Conservation (phyloP, 1,140 invertebrate genomes). For the Trichonephila clavata region DNA sequence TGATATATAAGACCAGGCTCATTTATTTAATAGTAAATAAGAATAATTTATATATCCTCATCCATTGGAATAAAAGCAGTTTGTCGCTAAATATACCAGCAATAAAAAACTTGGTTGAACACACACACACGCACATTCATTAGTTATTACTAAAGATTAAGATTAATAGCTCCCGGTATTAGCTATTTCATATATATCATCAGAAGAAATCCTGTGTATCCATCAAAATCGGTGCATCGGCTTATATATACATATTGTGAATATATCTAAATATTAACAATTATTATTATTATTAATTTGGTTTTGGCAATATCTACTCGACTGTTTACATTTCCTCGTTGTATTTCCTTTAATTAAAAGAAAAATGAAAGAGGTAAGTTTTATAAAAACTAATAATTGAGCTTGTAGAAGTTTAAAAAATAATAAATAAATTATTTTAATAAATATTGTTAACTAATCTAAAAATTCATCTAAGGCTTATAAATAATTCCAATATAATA, state of each 20-base stretch:
- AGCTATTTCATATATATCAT: background rate
- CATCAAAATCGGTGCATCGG: background rate
- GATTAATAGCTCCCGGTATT: background rate
- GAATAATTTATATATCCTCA: background rate
- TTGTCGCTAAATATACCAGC: background rate
- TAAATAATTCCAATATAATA: no score
- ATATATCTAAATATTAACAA: no score
- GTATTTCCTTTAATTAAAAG: no score
- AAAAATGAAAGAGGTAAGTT: no score
- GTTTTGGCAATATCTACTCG: no score
- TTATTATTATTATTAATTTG: no score
- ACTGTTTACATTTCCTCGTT: no score
- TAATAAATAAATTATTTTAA: no score
- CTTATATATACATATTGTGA: background rate
- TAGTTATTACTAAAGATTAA: background rate
- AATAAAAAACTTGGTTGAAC: background rate
- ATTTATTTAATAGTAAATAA: background rate
- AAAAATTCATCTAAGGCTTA: no score
- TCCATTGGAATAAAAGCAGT: background rate
- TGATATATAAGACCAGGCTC: background rate
- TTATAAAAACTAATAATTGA: no score
- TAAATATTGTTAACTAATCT: no score
- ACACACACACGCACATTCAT: background rate
- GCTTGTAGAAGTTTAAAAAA: no score
- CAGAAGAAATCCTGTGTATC: background rate